Base-by-base conservation (phyloP, 2,888 invertebrate species). In the Seira sanloemensis region DNA sequence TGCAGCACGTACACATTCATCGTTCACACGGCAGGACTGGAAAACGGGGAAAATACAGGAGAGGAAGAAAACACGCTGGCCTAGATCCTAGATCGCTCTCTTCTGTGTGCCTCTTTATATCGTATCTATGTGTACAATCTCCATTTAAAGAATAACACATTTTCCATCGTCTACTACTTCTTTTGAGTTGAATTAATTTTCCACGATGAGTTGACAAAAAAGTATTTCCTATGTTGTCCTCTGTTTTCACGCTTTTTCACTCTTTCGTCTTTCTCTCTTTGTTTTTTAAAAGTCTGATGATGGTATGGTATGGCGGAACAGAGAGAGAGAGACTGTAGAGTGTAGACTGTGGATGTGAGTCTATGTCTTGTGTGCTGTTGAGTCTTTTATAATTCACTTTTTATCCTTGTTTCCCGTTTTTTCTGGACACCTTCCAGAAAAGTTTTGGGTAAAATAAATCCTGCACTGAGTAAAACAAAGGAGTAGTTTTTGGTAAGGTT, bases 341-440 rank as follows among this genome's bases (percentile, higher is more conserved):
- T 62, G 37, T 9, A 46, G n/a, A 37, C 23, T 69, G 21, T 66
- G 50, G 26, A 25, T 67, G 23, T 68, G 54, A 26, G 62, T 37
- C 37, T 37, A 37, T 37, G 37, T 37, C 5, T 12, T 23, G 25
- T 21, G 37, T 37, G 37, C 37, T 23, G 25, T 21, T 58, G 75
- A 81, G 58, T 69, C 71, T 68, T 75, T 66, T 81, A 65, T 75
- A 81, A 81, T 81, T 75, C 75, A 75, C 75, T 75, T 81, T 80
- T 80, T 80, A 79, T 79, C 74, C 74, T 25, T 67, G 19, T 74
- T 67, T 69, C 46, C 62, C 71, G n/a, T 68, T 25, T 25, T 69
- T 76, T 62, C 81, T 81, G 81, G 81, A 81, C 71, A 69, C 69
- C 69, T 81, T 81, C 81, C 81, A 81, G 81, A 37, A 81, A 80